phyloP scores from a whole-genome alignment of 2,797 vertebrate genomes.

The Anguilla pacifica region DNA sequence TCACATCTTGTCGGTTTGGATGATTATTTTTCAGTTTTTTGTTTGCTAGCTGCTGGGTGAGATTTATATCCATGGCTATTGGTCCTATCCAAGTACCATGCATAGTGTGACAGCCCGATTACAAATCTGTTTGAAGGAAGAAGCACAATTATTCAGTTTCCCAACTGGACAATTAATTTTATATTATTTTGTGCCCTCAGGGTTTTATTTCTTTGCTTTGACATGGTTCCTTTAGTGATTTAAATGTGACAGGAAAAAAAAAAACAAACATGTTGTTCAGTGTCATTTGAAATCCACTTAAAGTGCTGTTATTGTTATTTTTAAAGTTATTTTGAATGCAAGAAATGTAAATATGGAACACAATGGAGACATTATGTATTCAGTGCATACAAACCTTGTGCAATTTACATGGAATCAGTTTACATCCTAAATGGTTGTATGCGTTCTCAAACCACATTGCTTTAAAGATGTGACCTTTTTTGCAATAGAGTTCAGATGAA shows the following conservation, averaged over 20 bases:
- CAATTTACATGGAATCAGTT: not conserved
- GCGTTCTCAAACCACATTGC: not conserved
- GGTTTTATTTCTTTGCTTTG: slow-evolving; percentile 18
- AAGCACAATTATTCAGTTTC: slow-evolving; percentile 41
- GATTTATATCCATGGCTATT: slow-evolving; percentile 2
- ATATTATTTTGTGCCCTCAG: slow-evolving; percentile 13
- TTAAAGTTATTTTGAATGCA: not conserved
- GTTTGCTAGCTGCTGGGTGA: not conserved
- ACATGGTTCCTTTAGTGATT: slow-evolving; percentile 22
- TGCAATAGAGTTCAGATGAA: no score
- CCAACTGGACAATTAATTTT: slow-evolving; percentile 32
- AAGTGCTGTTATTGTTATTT: not conserved
- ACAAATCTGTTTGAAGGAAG: slow-evolving; percentile 36
- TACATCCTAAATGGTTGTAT: not conserved
- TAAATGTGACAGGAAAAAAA: slow-evolving; percentile 3
- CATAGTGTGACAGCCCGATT: slow-evolving; percentile 43
- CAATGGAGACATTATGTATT: not conserved
- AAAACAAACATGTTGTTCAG: not conserved
- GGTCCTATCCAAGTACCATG: slow-evolving; percentile 13
- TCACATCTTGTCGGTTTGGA: not conserved
- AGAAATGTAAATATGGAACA: not conserved
- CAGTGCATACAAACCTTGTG: not conserved
- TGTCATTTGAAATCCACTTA: not conserved
- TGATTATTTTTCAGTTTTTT: not conserved
- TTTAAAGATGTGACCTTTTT: not conserved